Evolutionary conservation across 2,113 vertebrate species (phyloP).

Genomic region (Fulica atra): DNA sequence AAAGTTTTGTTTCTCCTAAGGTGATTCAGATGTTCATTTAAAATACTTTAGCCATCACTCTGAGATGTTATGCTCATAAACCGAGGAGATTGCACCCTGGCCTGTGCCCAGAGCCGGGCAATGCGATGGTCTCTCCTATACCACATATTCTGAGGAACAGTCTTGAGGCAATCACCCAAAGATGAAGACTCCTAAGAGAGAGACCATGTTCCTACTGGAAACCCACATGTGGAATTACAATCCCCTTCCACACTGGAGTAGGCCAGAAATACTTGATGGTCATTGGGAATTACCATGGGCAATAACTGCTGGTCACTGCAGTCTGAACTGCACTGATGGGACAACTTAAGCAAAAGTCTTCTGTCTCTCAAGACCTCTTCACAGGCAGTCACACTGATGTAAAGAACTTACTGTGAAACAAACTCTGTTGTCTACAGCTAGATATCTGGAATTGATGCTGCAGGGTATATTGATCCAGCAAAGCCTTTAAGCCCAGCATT

Average conservation of each 20-base stretch:
- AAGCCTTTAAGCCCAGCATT: neutral
- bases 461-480: neutral
- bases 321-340: neutral
- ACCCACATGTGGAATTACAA: neutral
- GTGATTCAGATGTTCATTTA: neutral
- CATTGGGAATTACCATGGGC: neutral
- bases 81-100: neutral
- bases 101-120: rapidly evolving
- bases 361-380: neutral
- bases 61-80: neutral
- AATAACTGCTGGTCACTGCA: neutral
- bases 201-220: neutral
- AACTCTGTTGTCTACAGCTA: neutral
- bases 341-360: neutral
- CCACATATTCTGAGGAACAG: neutral
- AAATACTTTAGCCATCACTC: neutral
- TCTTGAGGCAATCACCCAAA: neutral
- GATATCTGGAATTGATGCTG: neutral
- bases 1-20: neutral
- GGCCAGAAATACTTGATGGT: neutral
- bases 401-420: neutral
- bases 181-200: neutral
- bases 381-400: neutral
- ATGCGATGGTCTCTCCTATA: rapidly evolving
- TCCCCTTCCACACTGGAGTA: neutral